A percentile compares a stretch with the other conserved stretches of the same genome.
Evolutionary conservation across 2,888 invertebrate genomes (phyloP).

Genomic region (Malthinus flaveolus): DNA sequence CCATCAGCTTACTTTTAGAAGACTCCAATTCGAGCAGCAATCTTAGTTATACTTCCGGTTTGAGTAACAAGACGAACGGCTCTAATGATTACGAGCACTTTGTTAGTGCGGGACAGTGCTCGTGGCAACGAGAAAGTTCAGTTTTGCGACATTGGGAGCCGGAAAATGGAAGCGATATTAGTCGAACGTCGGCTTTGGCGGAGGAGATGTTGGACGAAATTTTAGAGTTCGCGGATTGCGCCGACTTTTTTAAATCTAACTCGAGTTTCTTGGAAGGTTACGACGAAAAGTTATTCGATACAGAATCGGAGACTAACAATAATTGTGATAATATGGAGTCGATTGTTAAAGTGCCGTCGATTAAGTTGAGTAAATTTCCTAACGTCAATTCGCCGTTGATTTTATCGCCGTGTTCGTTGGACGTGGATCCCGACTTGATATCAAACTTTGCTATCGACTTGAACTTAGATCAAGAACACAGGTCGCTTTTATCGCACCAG

Average conservation of each 20-base stretch:
- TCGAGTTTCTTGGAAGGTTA: constrained; percentile 51
- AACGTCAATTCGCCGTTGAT: constrained; percentile 22
- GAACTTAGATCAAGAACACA: constrained; percentile 50
- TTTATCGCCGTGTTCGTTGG: constrained; percentile 41
- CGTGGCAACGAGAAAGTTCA: constrained; percentile 41
- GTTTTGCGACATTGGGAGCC: constrained; percentile 19
- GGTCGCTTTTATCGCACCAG: constrained; percentile 42
- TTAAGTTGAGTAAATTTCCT: constrained; percentile 10
- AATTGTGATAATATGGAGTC: constrained; percentile 1
- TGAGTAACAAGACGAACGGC: constrained; percentile 47
- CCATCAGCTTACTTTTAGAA: constrained; percentile 47
- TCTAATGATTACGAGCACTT: constrained; percentile 36
- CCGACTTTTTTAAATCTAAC: constrained; percentile 50
- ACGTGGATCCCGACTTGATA: constrained; percentile 51
- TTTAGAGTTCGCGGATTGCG: constrained; percentile 49
- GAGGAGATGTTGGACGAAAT: constrained; percentile 58
- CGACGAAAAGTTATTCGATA: constrained; percentile 42
- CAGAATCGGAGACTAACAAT: constrained; percentile 13
- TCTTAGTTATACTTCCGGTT: constrained; percentile 59
- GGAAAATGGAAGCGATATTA: constrained; percentile 35
- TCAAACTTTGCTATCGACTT: constrained; percentile 55
- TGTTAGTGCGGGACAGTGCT: constrained; percentile 36
- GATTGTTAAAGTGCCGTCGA: constrained; percentile 5
- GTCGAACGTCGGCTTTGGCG: constrained; percentile 59
- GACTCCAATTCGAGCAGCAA: constrained; percentile 54